Percentiles rank a stretch among this genome's conserved stretches.
phyloP scores from a whole-genome alignment of 2,113 vertebrate genomes.

The Pipa parva region DNA sequence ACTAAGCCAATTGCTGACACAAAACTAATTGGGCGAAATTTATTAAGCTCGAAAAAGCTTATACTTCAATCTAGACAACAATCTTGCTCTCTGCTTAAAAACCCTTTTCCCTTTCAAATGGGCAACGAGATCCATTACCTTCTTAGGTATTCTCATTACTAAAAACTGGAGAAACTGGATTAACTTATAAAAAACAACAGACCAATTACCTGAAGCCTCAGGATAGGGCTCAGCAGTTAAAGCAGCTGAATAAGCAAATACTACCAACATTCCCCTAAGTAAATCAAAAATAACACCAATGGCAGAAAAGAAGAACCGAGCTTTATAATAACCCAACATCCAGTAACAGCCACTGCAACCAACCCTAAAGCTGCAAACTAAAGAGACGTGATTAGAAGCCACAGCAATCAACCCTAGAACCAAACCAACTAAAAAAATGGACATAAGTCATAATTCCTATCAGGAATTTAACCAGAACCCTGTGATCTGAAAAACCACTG shows the following conservation, averaged over 20 bases:
- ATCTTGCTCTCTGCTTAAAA: too few species aligned
- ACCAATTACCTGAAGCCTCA: slow-evolving; percentile 10
- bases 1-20: too few species aligned
- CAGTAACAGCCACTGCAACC: not conserved
- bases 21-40: too few species aligned
- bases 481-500: slow-evolving; percentile 22
- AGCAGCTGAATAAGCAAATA: slow-evolving; percentile 40
- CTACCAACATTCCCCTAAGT: slow-evolving; percentile 46
- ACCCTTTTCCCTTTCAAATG: too few species aligned
- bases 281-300: slow-evolving; percentile 44
- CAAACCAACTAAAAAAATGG: slow-evolving; percentile 36
- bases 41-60: too few species aligned
- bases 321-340: slow-evolving; percentile 24
- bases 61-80: too few species aligned
- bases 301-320: slow-evolving; percentile 29
- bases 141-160: too few species aligned
- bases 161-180: not conserved
- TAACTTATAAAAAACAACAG: slow-evolving; percentile 11
- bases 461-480: slow-evolving; percentile 45
- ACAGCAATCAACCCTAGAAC: slow-evolving; percentile 17
- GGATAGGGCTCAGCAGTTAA: slow-evolving; percentile 32
- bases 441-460: slow-evolving; percentile 42
- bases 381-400: slow-evolving; percentile 37
- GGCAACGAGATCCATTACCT: too few species aligned
- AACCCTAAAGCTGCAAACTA: slow-evolving; percentile 43